Percentiles rank a stretch among this genome's conserved stretches.
phyloP scores from a whole-genome alignment of 2,888 invertebrate genomes.

The Aporophyla lueneburgensis region DNA sequence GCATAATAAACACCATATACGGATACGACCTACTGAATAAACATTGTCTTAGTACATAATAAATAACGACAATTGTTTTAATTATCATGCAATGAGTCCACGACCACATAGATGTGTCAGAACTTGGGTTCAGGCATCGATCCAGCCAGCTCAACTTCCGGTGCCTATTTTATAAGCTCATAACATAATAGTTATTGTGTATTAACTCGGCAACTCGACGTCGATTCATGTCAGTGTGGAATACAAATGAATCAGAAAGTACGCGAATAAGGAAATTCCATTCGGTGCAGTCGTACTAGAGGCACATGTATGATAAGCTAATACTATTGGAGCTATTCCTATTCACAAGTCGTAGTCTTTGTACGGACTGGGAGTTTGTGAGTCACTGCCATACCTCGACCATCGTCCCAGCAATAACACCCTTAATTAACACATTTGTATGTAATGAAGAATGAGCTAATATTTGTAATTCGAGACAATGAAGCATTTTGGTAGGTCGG shows the following conservation, averaged over 20 bases:
- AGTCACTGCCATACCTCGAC: constrained; percentile 49
- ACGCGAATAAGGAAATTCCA: constrained; percentile 87
- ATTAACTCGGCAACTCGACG: constrained; percentile 73
- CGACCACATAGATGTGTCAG: constrained; percentile 67
- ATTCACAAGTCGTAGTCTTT: constrained; percentile 68
- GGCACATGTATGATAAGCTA: constrained; percentile 66
- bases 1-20: constrained; percentile 38
- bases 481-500: constrained; percentile 21
- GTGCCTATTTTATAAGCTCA: constrained; percentile 69
- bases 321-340: constrained; percentile 65
- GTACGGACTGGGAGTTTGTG: constrained; percentile 57
- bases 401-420: constrained; percentile 34
- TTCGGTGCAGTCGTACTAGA: constrained; percentile 76
- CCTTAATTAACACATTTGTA: constrained; percentile 63
- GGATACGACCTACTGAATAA: constrained; percentile 48
- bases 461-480: constrained; percentile 49
- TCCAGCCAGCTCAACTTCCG: constrained; percentile 77
- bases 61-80: constrained; percentile 56
- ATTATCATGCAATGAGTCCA: constrained; percentile 66
- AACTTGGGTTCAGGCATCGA: constrained; percentile 63
- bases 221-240: constrained; percentile 73
- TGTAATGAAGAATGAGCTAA: constrained; percentile 60
- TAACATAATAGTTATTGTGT: constrained; percentile 76
- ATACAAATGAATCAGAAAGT: constrained; percentile 89
- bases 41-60: constrained; percentile 39